Conservation (phyloP, 1,140 invertebrate genomes). For the Phocides pigmalion region DNA sequence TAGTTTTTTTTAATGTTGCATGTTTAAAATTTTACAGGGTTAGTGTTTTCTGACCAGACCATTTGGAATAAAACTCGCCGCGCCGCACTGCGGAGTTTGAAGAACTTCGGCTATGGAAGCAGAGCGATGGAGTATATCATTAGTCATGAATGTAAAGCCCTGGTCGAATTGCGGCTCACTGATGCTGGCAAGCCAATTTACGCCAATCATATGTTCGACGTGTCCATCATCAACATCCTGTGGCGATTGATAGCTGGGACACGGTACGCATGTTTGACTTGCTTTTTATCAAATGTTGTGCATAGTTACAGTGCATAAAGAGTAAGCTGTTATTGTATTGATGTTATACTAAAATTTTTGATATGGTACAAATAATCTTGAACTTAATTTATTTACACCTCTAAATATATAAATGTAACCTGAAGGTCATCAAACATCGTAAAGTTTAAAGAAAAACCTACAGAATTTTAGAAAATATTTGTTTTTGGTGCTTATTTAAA, state of each 20-base stretch:
- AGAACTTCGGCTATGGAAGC: slow-evolving; percentile 86
- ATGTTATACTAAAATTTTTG: no score
- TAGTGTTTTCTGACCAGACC: slow-evolving; percentile 87
- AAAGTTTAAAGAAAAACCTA: no score
- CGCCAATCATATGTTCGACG: slow-evolving; percentile 84
- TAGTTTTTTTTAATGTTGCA: no score
- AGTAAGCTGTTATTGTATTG: no score
- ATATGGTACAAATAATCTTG: no score
- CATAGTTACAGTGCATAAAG: no score
- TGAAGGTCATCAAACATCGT: no score
- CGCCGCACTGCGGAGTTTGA: slow-evolving; percentile 85
- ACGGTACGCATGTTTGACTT: slow-evolving; percentile 53
- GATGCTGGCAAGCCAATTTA: slow-evolving; percentile 57
- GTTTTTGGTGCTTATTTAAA: neutral
- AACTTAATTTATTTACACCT: no score
- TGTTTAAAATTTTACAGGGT: slow-evolving; percentile 82
- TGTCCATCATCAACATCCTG: slow-evolving; percentile 88
- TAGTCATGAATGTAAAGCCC: slow-evolving; percentile 83
- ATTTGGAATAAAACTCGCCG: slow-evolving; percentile 85
- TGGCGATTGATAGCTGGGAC: slow-evolving; percentile 89
- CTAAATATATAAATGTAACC: neutral
- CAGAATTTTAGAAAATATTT: neutral
- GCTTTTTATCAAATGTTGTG: neutral
- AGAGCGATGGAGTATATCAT: slow-evolving; percentile 85
- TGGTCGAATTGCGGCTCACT: slow-evolving; percentile 72